Percentiles rank a stretch among this genome's conserved stretches.
phyloP scores from a whole-genome alignment of 2,113 vertebrate genomes.

The Mus pahari region DNA sequence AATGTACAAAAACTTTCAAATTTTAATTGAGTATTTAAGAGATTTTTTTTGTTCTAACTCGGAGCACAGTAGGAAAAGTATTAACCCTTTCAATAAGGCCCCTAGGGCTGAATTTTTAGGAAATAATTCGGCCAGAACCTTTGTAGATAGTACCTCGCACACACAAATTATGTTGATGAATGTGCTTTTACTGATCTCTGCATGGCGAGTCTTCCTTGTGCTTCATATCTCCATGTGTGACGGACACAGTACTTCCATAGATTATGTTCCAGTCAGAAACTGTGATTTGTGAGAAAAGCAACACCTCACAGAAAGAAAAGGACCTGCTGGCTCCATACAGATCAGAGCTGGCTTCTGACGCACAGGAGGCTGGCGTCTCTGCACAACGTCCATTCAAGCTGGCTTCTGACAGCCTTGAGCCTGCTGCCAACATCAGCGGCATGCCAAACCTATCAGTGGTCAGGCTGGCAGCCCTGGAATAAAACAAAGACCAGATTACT shows the following conservation, averaged over 20 bases:
- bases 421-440: constrained; percentile 41
- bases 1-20: constrained; percentile 29
- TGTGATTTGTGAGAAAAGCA: constrained; percentile 51
- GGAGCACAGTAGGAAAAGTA: not conserved
- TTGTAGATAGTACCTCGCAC: not conserved
- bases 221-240: not conserved
- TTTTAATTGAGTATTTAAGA: constrained; percentile 33
- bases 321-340: constrained; percentile 69
- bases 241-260: constrained; percentile 44
- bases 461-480: constrained; percentile 49
- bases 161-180: not conserved
- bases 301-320: constrained; percentile 72
- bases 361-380: constrained; percentile 48
- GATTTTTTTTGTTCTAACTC: constrained; percentile 47
- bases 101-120: not conserved
- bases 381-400: constrained; percentile 62
- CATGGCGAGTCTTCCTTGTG: not conserved
- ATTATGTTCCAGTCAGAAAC: constrained; percentile 64
- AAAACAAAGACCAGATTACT: constrained; percentile 81
- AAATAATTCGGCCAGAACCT: not conserved
- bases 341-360: constrained; percentile 59
- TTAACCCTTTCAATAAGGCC: not conserved
- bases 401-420: constrained; percentile 48
- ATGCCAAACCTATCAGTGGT: constrained; percentile 74
- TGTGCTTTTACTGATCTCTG: not conserved